phyloP scores from a whole-genome alignment of 2,797 vertebrate genomes.

The Calcarius lapponicus region DNA sequence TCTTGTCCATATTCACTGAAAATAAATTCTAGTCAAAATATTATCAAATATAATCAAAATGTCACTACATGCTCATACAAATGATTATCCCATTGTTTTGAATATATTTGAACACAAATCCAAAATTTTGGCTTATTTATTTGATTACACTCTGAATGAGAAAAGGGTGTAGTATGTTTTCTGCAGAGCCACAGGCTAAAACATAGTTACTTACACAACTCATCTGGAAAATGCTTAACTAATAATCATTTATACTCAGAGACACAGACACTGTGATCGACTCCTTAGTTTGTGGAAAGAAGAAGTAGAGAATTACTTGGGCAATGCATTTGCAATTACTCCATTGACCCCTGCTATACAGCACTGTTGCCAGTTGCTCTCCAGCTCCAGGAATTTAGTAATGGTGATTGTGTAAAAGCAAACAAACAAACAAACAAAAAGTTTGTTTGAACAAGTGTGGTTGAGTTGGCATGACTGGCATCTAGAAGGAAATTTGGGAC shows the following conservation, averaged over 20 bases:
- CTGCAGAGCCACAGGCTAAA: background rate
- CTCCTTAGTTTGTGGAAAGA: background rate
- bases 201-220: background rate
- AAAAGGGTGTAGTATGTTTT: background rate
- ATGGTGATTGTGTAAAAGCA: background rate
- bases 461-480: background rate
- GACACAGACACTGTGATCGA: fast-evolving
- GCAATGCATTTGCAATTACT: background rate
- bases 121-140: background rate
- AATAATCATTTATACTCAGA: background rate
- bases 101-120: background rate
- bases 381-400: background rate
- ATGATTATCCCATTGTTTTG: background rate
- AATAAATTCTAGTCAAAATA: background rate
- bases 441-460: background rate
- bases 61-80: background rate
- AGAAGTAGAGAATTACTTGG: background rate
- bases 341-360: background rate
- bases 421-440: background rate
- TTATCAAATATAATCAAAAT: background rate
- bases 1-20: background rate
- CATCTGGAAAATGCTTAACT: background rate
- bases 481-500: background rate
- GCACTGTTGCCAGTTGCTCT: background rate
- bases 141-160: background rate